Percentiles rank a stretch among this genome's conserved stretches.
These are phyloP conservation scores for Epinotia bilunana DNA, from an alignment of 2,888 invertebrate species.

Conservation along the genomic window DNA sequence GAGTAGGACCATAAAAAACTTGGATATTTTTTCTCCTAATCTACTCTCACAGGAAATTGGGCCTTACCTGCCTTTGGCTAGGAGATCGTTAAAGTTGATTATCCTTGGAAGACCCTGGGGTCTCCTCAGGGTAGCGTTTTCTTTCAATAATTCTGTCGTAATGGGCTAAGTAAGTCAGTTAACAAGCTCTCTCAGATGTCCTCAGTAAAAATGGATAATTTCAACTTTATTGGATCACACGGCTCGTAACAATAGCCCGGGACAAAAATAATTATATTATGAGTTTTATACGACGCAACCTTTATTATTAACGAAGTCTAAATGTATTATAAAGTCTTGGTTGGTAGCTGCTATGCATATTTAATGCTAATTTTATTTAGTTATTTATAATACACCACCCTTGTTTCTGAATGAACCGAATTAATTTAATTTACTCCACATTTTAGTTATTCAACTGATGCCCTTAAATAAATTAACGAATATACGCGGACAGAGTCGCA, in stretches of 20 bases:
- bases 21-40: conserved; percentile 53
- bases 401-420: neutral
- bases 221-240: conserved; percentile 22
- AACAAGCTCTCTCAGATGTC: conserved; percentile 63
- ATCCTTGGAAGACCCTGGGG: conserved; percentile 27
- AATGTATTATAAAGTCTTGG: neutral
- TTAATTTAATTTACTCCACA: no score
- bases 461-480: no score
- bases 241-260: conserved; percentile 35
- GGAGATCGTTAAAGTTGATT: conserved; percentile 4
- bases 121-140: conserved; percentile 61
- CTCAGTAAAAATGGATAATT: conserved; percentile 54
- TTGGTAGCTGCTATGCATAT: conserved; percentile 4
- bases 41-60: conserved; percentile 22
- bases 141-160: conserved; percentile 68
- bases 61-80: neutral
- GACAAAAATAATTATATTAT: conserved; percentile 40
- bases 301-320: conserved; percentile 20
- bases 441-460: no score
- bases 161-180: conserved; percentile 72
- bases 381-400: neutral
- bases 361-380: neutral
- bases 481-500: neutral
- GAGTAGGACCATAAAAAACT: conserved; percentile 62
- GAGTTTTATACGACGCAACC: conserved; percentile 17